These are phyloP conservation scores for Diachasmimorpha longicaudata DNA, from an alignment of 1,140 invertebrate species.

Conservation along the genomic window DNA sequence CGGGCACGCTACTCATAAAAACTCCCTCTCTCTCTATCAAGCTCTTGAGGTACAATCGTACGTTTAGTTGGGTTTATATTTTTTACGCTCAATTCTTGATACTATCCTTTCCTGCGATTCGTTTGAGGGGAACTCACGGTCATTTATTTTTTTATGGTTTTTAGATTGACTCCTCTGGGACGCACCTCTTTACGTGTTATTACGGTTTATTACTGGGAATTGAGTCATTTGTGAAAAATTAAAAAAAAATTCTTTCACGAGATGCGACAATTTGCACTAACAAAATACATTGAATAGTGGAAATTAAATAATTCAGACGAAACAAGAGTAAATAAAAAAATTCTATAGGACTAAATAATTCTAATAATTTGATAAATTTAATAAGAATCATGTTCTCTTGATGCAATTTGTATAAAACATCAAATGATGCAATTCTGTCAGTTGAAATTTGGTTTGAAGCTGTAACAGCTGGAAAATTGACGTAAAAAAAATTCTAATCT, in stretches of 20 bases:
- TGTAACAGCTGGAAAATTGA: too few species aligned
- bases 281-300: too few species aligned
- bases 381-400: too few species aligned
- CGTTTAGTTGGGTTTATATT: background rate
- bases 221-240: background rate
- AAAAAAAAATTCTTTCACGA: background rate
- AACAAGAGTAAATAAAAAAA: too few species aligned
- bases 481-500: too few species aligned
- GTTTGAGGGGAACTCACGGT: background rate
- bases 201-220: background rate
- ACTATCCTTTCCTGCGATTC: background rate
- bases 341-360: too few species aligned
- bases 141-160: background rate
- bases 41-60: background rate
- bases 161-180: background rate
- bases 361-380: too few species aligned
- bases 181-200: background rate
- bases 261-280: too few species aligned
- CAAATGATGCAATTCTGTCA: too few species aligned
- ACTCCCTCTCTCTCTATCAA: background rate
- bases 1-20: background rate
- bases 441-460: too few species aligned
- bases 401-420: too few species aligned
- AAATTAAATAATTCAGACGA: too few species aligned
- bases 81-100: background rate